These are phyloP conservation scores for Linurgus olivaceus DNA, from an alignment of 2,797 vertebrate species.

Conservation along the genomic window DNA sequence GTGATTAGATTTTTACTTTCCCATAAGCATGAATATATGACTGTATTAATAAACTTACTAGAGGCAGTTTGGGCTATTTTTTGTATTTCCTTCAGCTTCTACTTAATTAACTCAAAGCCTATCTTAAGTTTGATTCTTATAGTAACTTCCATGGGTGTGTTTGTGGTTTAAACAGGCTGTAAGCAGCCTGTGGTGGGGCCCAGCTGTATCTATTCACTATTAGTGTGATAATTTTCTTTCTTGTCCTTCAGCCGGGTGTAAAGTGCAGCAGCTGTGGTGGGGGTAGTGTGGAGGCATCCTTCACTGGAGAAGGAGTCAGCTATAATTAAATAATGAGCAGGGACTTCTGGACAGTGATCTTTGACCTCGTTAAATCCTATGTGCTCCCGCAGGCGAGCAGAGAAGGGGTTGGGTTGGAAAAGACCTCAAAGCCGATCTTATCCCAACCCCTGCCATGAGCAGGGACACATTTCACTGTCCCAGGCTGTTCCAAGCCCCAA, in stretches of 20 bases:
- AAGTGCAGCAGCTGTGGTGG: not conserved
- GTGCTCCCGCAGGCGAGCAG: not conserved
- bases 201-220: not conserved
- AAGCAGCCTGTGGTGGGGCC: too few species aligned
- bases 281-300: rapidly evolving
- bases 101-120: not conserved
- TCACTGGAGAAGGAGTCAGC: not conserved
- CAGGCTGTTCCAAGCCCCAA: rapidly evolving
- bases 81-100: not conserved
- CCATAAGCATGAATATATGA: not conserved
- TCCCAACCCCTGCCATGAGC: rapidly evolving
- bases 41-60: not conserved
- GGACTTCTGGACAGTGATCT: rapidly evolving
- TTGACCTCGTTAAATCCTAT: rapidly evolving
- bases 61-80: not conserved
- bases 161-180: not conserved
- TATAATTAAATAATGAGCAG: not conserved
- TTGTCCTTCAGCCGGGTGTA: not conserved
- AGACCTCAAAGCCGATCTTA: not conserved
- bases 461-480: not conserved
- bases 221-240: not conserved
- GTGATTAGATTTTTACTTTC: not conserved
- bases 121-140: not conserved
- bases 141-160: not conserved
- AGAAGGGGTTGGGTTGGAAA: not conserved